Conservation (phyloP, 2,888 invertebrate species). For the Monopis laevigella region DNA sequence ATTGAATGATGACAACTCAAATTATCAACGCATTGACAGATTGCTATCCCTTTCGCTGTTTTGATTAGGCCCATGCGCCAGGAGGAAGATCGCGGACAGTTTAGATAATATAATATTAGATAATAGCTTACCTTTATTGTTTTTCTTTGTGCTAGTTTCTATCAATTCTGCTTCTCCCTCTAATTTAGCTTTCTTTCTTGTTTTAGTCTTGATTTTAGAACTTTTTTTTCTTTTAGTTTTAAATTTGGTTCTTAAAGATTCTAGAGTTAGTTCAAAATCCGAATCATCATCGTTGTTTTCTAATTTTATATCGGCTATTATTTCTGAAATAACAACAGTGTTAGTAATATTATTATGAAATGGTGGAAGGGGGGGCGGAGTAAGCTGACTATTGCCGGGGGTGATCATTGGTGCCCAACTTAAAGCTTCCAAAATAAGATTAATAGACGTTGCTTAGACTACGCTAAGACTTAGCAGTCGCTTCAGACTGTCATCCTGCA, state of each 20-base stretch:
- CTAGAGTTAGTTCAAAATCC: conserved; percentile 3
- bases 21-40: too few species aligned
- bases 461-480: too few species aligned
- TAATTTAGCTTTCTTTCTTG: neutral
- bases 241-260: too few species aligned
- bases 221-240: conserved; percentile 1
- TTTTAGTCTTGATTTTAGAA: neutral
- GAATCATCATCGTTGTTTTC: conserved; percentile 7
- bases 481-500: too few species aligned
- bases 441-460: too few species aligned
- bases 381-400: too few species aligned
- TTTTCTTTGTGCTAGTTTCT: neutral
- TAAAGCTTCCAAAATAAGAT: too few species aligned
- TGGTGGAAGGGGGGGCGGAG: too few species aligned
- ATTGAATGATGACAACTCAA: too few species aligned
- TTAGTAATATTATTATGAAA: too few species aligned
- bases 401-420: too few species aligned
- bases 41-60: neutral
- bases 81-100: neutral
- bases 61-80: neutral
- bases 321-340: too few species aligned
- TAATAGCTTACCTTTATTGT: neutral
- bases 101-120: neutral
- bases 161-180: neutral
- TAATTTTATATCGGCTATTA: neutral